Evolutionary conservation across 2,797 vertebrate genomes (phyloP).

Genomic region (Cygnus olor): DNA sequence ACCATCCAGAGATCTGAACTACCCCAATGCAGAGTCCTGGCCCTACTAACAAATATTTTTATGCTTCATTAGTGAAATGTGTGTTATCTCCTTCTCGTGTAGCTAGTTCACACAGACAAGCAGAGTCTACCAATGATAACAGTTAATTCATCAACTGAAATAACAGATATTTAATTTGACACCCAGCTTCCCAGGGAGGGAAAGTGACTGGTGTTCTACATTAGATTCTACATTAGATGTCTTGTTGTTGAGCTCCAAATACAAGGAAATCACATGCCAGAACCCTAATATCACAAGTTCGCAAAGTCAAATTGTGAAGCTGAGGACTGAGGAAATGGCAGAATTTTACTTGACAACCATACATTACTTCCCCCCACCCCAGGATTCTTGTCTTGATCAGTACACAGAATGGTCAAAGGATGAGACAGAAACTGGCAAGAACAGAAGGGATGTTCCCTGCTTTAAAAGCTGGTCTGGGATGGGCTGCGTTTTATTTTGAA

Average conservation of each 20-base stretch:
- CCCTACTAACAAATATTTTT: not conserved
- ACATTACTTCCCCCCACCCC: no score
- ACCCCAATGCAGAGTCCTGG: not conserved
- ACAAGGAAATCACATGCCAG: not conserved
- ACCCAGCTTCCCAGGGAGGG: not conserved
- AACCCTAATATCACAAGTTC: not conserved
- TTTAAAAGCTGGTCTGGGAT: not conserved
- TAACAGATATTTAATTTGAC: not conserved
- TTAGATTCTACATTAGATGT: no score
- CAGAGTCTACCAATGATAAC: fast-evolving
- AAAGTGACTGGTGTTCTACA: not conserved
- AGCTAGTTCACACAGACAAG: not conserved
- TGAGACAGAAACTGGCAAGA: not conserved
- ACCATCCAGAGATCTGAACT: not conserved
- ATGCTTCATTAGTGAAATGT: not conserved
- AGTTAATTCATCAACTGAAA: not conserved
- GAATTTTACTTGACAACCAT: not conserved
- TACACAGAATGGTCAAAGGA: not conserved
- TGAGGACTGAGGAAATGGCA: not conserved
- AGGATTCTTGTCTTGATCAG: not conserved
- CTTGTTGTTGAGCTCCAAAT: not conserved
- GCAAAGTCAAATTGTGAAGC: not conserved
- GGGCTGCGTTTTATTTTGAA: not conserved
- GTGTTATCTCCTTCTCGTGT: not conserved
- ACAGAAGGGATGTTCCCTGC: not conserved